Evolutionary conservation across 1,140 invertebrate species (phyloP).

Genomic region (Drosophila prosaltans): DNA sequence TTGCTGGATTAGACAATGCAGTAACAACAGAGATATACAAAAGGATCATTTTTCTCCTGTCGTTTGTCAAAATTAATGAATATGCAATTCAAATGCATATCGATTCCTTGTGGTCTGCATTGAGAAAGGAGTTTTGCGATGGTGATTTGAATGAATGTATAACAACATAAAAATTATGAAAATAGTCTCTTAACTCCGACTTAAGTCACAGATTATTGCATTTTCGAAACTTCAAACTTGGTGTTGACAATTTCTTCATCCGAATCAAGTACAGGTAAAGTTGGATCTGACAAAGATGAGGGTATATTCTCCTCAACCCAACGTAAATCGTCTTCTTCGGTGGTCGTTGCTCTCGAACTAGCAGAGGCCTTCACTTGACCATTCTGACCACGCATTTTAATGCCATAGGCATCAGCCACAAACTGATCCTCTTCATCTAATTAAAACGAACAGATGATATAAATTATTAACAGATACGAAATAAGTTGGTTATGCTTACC

Average conservation of each 20-base stretch:
- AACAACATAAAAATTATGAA: slow-evolving; percentile 34
- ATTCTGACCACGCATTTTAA: slow-evolving; percentile 88
- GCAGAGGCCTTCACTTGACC: slow-evolving; percentile 48
- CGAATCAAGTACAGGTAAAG: slow-evolving; percentile 92
- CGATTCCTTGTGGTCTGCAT: background rate
- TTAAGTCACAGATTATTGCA: slow-evolving; percentile 86
- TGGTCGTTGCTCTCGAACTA: slow-evolving; percentile 81
- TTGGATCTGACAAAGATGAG: slow-evolving; percentile 88
- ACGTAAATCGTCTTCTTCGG: slow-evolving; percentile 91
- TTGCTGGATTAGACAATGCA: background rate
- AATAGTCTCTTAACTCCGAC: slow-evolving; percentile 70
- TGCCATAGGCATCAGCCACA: slow-evolving; percentile 93
- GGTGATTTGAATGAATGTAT: slow-evolving; percentile 54
- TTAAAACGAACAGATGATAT: background rate
- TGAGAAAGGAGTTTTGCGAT: slow-evolving; percentile 3
- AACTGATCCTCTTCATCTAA: slow-evolving; percentile 89
- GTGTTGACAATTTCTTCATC: slow-evolving; percentile 95
- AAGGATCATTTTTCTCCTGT: slow-evolving; percentile 7
- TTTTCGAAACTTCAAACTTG: slow-evolving; percentile 95
- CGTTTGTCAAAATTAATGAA: slow-evolving; percentile 8
- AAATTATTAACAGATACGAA: background rate
- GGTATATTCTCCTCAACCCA: slow-evolving; percentile 97
- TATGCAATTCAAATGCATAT: slow-evolving; percentile 34
- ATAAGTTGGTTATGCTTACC: slow-evolving; percentile 40
- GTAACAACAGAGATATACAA: slow-evolving; percentile 10